Percentiles rank a stretch among this genome's conserved stretches.
Evolutionary conservation across 2,113 vertebrate species (phyloP).

Genomic region (Plectropomus leopardus): DNA sequence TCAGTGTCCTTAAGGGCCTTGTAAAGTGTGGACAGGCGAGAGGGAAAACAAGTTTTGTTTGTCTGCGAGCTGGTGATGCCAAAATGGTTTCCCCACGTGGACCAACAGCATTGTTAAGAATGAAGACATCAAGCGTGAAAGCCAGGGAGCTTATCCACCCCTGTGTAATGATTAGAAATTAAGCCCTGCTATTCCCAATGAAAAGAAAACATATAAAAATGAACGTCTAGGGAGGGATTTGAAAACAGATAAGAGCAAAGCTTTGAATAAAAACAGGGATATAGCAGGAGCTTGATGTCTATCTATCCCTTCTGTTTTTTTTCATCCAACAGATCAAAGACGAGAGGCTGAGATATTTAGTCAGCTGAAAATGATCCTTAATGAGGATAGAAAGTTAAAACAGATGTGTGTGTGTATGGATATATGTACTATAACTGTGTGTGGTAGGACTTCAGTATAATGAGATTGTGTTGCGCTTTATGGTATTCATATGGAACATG

Average conservation of each 20-base stretch:
- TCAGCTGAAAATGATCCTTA: constrained; percentile 33
- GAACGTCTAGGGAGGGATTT: constrained; percentile 29
- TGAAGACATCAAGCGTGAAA: constrained; percentile 63
- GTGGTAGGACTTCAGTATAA: constrained; percentile 9
- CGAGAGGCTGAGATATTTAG: constrained; percentile 26
- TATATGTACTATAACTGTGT: background rate
- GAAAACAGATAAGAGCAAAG: constrained; percentile 48
- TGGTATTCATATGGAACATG: constrained; percentile 44
- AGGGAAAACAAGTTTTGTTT: constrained; percentile 22
- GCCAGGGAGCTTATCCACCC: constrained; percentile 43
- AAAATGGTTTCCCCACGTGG: constrained; percentile 29
- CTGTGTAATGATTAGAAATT: constrained; percentile 62
- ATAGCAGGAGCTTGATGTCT: constrained; percentile 18
- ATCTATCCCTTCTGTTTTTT: constrained; percentile 30
- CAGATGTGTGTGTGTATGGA: background rate
- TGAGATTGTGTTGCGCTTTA: constrained; percentile 9
- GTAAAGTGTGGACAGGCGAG: constrained; percentile 14
- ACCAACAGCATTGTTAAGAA: constrained; percentile 28
- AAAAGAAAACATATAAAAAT: constrained; percentile 45
- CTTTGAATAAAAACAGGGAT: constrained; percentile 26
- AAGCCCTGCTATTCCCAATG: constrained; percentile 43
- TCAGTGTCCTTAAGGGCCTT: background rate
- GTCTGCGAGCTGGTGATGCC: constrained; percentile 1
- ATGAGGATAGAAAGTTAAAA: constrained; percentile 30
- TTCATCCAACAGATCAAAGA: constrained; percentile 58